Conservation (phyloP, 2,113 vertebrate genomes). For the Brachypodius melanocephalos region DNA sequence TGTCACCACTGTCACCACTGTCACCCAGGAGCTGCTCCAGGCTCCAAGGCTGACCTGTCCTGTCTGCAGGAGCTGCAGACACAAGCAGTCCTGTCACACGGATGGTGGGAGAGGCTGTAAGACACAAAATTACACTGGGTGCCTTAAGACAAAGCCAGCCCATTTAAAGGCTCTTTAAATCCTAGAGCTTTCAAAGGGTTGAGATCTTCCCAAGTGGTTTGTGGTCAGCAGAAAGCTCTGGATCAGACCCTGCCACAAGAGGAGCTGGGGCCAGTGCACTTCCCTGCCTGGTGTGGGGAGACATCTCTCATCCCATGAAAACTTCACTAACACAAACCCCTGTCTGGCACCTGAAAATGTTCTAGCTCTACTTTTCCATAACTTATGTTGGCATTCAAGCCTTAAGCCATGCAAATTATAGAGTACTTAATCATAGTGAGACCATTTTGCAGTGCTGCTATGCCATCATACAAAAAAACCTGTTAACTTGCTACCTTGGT, state of each 20-base stretch:
- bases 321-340: background rate
- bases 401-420: background rate
- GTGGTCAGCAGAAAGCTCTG: background rate
- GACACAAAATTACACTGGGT: background rate
- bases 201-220: background rate
- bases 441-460: background rate
- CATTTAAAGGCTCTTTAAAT: background rate
- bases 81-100: background rate
- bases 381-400: background rate
- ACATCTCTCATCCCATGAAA: rapidly evolving
- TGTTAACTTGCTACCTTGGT: background rate
- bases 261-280: background rate
- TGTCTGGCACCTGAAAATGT: background rate
- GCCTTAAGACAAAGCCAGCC: background rate
- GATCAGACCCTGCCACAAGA: background rate
- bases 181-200: background rate
- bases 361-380: background rate
- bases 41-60: rapidly evolving
- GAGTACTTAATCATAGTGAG: background rate
- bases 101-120: rapidly evolving
- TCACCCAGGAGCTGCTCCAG: rapidly evolving
- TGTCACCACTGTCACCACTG: too few species aligned
- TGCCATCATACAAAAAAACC: background rate
- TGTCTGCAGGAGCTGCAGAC: background rate
- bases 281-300: background rate